A percentile compares a stretch with the other conserved stretches of the same genome.
Conservation (phyloP, 2,888 invertebrate species). For the Drosophila conformis region DNA sequence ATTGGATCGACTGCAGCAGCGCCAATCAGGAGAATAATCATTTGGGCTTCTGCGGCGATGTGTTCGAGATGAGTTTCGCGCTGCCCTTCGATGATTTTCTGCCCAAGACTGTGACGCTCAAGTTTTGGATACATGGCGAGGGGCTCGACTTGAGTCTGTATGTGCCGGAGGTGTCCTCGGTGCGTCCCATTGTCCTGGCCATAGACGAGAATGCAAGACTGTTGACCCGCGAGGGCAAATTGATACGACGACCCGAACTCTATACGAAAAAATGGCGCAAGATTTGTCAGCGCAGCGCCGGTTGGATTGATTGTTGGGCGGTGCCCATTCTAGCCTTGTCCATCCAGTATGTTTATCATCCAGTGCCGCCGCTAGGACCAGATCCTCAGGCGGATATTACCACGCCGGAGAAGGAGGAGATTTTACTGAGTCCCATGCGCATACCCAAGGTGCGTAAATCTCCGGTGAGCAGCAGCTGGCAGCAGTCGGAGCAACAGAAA, state of each 20-base stretch:
- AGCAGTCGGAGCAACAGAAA: constrained; percentile 87
- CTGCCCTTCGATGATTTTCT: constrained; percentile 97
- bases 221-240: constrained; percentile 90
- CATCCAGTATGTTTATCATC: constrained; percentile 96
- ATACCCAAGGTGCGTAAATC: constrained; percentile 92
- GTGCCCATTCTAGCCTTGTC: constrained; percentile 97
- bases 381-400: constrained; percentile 96
- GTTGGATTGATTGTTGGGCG: constrained; percentile 99
- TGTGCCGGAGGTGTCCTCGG: constrained; percentile 96
- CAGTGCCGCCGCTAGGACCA: constrained; percentile 94
- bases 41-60: constrained; percentile 96
- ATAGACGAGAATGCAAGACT: constrained; percentile 95
- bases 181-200: constrained; percentile 92
- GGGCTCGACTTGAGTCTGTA: constrained; percentile 95
- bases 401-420: constrained; percentile 97
- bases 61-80: constrained; percentile 96
- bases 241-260: constrained; percentile 86
- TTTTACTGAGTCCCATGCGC: constrained; percentile 95
- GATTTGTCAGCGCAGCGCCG: constrained; percentile 89
- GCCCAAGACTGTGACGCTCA: constrained; percentile 94
- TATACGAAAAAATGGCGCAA: constrained; percentile 91
- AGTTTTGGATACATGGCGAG: constrained; percentile 98
- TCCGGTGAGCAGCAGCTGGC: constrained; percentile 89
- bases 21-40: constrained; percentile 98
- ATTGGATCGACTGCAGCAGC: constrained; percentile 99